These are phyloP conservation scores for Catostylus mosaicus DNA, from an alignment of 30 jellyfish, hydroid and myxozoan genomes.

Conservation along the genomic window DNA sequence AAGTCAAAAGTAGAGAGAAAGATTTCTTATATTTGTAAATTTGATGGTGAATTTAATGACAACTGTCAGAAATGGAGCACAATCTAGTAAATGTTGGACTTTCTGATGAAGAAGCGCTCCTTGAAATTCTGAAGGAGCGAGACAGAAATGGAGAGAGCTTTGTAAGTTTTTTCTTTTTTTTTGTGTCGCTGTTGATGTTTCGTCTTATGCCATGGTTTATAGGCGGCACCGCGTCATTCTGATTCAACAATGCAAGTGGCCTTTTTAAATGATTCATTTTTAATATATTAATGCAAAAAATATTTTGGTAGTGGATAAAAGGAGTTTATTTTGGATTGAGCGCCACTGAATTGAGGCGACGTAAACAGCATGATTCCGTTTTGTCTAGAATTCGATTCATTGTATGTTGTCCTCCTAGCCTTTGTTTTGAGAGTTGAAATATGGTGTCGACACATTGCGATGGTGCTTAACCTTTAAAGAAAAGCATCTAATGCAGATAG, in stretches of 20 bases:
- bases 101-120: conserved; percentile 49
- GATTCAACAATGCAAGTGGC: too few species aligned
- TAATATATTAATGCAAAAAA: too few species aligned
- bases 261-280: too few species aligned
- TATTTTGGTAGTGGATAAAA: background rate
- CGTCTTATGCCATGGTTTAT: background rate
- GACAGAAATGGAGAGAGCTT: conserved; percentile 43
- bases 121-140: conserved; percentile 57
- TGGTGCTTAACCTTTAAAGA: background rate
- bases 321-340: background rate
- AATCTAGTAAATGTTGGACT: conserved; percentile 43
- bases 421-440: background rate
- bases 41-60: too few species aligned
- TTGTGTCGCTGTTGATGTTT: background rate
- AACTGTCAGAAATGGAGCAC: conserved; percentile 38
- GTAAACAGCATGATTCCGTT: background rate
- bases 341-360: background rate
- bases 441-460: background rate
- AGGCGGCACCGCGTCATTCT: too few species aligned
- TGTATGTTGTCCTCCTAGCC: background rate
- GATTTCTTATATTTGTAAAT: too few species aligned
- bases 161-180: conserved; percentile 33
- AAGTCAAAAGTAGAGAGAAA: too few species aligned
- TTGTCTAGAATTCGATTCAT: background rate
- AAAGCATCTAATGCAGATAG: background rate